phyloP scores from a whole-genome alignment of 1,140 invertebrate genomes.

The Rhyzopertha dominica region DNA sequence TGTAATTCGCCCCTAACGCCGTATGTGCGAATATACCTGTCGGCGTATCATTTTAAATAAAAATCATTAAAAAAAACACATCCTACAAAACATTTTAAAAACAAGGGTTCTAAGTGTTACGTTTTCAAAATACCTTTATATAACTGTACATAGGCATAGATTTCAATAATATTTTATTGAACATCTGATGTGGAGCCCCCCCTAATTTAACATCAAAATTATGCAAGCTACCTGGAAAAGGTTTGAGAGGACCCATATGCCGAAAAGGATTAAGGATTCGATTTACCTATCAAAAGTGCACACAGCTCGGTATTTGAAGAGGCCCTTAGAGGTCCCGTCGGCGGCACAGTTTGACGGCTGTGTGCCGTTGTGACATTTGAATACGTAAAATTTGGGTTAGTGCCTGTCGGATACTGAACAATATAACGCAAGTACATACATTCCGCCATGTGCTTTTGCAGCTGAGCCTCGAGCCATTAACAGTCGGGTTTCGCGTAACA shows the following conservation, averaged over 20 bases:
- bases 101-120: too few relatives aligned
- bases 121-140: too few relatives aligned
- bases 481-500: not conserved
- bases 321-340: too few relatives aligned
- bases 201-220: too few relatives aligned
- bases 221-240: constrained; percentile 18
- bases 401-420: too few relatives aligned
- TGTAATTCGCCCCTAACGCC: constrained; percentile 16
- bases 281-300: constrained; percentile 1
- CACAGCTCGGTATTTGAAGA: not conserved
- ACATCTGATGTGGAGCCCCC: too few relatives aligned
- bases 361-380: constrained; percentile 8
- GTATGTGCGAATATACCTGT: constrained; percentile 39
- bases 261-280: constrained; percentile 3
- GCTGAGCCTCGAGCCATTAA: not conserved
- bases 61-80: too few relatives aligned
- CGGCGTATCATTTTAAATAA: too few relatives aligned
- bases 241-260: not conserved
- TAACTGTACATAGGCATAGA: too few relatives aligned
- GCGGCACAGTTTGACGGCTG: constrained; percentile 4
- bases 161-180: too few relatives aligned
- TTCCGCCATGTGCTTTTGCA: not conserved
- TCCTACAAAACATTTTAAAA: too few relatives aligned
- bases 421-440: constrained; percentile 1
- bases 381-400: constrained; percentile 6